Conservation (phyloP, 1,140 invertebrate genomes). For the Tetragnatha versicolor region DNA sequence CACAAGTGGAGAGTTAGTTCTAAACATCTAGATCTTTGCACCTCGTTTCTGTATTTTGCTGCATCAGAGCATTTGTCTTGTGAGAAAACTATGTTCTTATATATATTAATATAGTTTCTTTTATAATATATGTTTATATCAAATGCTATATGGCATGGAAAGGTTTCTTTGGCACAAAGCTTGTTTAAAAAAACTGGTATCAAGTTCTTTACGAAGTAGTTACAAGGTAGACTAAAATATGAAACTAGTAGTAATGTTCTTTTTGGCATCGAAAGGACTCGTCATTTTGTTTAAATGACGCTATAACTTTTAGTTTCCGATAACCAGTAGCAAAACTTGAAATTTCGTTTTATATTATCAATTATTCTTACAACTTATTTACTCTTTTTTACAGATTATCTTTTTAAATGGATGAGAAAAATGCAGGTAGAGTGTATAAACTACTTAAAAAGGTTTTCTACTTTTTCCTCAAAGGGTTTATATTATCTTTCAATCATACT, state of each 20-base stretch:
- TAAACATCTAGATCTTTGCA: neutral
- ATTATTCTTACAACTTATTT: neutral
- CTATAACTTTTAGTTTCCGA: neutral
- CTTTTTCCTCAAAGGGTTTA: too few species aligned
- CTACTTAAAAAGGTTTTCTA: too few species aligned
- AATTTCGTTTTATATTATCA: neutral
- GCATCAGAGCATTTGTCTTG: neutral
- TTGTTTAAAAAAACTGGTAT: constrained; percentile 4
- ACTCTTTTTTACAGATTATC: neutral
- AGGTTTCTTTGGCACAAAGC: constrained; percentile 14
- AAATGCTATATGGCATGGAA: constrained; percentile 46
- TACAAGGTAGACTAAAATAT: neutral
- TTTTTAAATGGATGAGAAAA: too few species aligned
- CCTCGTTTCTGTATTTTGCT: neutral
- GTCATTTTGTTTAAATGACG: neutral
- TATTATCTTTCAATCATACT: too few species aligned
- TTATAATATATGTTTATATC: neutral
- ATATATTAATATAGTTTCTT: constrained; percentile 1
- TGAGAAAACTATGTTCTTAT: constrained; percentile 22
- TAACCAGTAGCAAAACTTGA: neutral
- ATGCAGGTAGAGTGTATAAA: too few species aligned
- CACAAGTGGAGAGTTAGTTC: constrained; percentile 1
- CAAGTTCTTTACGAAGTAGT: neutral
- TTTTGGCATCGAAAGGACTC: neutral
- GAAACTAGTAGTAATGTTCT: neutral